Evolutionary conservation across 2,113 vertebrate species (phyloP).

Genomic region (Tachuris rubrigastra): DNA sequence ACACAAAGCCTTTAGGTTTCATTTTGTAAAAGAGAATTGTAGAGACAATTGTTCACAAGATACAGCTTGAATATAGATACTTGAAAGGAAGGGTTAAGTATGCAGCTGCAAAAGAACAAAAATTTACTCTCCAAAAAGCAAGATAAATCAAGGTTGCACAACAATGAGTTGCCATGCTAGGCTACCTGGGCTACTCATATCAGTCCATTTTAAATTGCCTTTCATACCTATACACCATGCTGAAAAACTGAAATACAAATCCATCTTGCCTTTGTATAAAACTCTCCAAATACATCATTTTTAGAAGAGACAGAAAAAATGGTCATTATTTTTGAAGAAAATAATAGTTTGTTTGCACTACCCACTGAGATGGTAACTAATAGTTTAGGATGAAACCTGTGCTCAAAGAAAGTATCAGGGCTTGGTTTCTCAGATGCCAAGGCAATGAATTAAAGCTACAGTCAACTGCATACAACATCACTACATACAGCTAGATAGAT

Average conservation of each 20-base stretch:
- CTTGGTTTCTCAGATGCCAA: neutral
- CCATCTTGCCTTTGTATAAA: neutral
- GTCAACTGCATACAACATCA: neutral
- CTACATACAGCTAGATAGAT: neutral
- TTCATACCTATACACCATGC: neutral
- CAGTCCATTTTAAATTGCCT: neutral
- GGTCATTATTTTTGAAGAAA: neutral
- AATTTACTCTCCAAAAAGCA: neutral
- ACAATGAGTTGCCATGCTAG: neutral
- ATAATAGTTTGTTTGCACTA: neutral
- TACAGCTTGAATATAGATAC: neutral
- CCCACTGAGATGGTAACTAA: neutral
- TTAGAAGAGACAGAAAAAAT: neutral
- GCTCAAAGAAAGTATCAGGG: neutral
- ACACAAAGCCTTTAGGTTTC: neutral
- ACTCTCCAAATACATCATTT: neutral
- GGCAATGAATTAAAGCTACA: neutral
- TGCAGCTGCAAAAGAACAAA: neutral
- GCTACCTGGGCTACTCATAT: neutral
- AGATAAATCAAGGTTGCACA: neutral
- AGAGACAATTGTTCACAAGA: neutral
- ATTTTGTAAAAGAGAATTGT: neutral
- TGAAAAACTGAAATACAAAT: neutral
- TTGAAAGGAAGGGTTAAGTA: neutral
- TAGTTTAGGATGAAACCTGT: neutral